Base-by-base conservation (phyloP, 2,113 vertebrate species). In the Nothoprocta perdicaria region DNA sequence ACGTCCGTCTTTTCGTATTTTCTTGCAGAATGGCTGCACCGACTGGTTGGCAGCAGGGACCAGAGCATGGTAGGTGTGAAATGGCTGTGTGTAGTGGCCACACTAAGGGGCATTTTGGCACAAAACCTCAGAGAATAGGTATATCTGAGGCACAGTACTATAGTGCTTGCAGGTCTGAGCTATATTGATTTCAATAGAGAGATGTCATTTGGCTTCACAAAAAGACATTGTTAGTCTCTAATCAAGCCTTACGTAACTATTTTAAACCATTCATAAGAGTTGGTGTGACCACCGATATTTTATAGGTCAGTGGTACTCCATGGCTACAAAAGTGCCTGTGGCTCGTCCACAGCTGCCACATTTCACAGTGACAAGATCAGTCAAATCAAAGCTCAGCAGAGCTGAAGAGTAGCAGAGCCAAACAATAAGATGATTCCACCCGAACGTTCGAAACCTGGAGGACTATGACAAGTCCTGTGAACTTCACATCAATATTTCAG, bases 231-330 rank as follows among this genome's bases (percentile, higher is more conserved):
- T 81, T 72, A 79, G 65, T 62, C 29, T 90, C 80, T 93, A 71
- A 66, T 92, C 86, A 58, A 81, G 53, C 69, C 69, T 69, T 77
- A 76, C 62, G 7, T 40, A 93, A 76, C 62, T 86, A 22, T 92
- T 95, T 84, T n/a, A 81, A 91, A 53, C 40, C 48, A 31, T 78
- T 58, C 84, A 58, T 48, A 60, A 43, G 48, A 52, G 1, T 67
- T 83, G 50, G 10, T 69, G 45, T 71, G 72, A 74, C 76, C 57
- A 88, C 46, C 89, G 50, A 57, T 74, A 60, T 45, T 84, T 94
- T 90, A 76, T 86, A 95, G 74, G 66, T 95, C 93, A 88, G 7
- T 62, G 86, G n/a, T 65, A n/a, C 84, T 95, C 53, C n/a, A 62
- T 29, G 45, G 66, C 62, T 88, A n/a, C 66, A 88, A 76, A 95